A percentile compares a stretch with the other conserved stretches of the same genome.
These are phyloP conservation scores for Ovis aries DNA, from an alignment of 2,113 vertebrate species.

Conservation along the genomic window DNA sequence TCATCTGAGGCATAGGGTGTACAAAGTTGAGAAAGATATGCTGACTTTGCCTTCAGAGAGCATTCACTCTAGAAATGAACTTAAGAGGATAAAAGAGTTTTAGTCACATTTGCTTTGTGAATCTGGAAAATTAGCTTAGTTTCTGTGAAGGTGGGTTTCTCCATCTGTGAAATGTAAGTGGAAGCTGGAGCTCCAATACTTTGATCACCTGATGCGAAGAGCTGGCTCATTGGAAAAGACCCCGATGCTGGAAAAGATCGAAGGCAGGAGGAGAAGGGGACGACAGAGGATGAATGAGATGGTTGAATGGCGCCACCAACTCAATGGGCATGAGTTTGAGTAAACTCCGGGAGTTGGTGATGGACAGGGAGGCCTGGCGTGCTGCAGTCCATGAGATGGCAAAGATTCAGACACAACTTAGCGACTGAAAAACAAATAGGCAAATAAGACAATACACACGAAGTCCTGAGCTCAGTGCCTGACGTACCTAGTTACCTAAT, in stretches of 20 bases:
- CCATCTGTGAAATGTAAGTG: neutral
- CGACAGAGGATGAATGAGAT: neutral
- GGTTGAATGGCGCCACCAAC: neutral
- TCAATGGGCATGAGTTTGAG: neutral
- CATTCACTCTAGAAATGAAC: neutral
- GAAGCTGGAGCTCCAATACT: neutral
- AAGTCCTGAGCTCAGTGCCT: neutral
- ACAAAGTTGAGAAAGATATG: neutral
- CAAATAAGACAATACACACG: neutral
- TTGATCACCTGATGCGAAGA: neutral
- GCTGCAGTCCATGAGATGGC: neutral
- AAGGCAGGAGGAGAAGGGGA: neutral
- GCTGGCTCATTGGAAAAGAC: neutral
- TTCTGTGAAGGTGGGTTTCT: neutral
- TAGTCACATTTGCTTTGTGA: neutral
- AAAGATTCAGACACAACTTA: neutral
- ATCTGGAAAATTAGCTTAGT: neutral
- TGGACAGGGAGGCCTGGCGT: neutral
- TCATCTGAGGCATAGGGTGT: neutral
- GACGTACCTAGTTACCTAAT: neutral
- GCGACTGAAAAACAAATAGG: neutral
- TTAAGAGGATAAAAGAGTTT: neutral
- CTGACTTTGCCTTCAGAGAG: neutral
- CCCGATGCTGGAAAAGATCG: neutral
- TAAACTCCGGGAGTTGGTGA: neutral